Evolutionary conservation across 2,888 invertebrate species (phyloP).

Genomic region (Tribolium freemani): DNA sequence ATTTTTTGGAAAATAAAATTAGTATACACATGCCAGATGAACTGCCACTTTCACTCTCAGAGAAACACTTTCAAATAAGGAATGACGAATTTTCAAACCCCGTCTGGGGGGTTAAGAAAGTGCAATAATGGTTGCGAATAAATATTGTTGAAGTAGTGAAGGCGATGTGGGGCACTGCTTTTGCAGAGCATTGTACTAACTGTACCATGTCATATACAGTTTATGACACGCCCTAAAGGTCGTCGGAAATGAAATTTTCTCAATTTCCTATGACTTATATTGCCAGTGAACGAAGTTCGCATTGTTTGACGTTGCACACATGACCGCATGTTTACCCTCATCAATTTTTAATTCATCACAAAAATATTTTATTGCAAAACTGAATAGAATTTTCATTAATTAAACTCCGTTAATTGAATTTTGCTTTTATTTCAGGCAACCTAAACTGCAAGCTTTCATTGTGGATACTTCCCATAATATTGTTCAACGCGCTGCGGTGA

Average conservation of each 20-base stretch:
- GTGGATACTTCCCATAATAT: constrained; percentile 42
- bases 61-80: no score
- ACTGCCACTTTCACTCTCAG: no score
- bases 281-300: constrained; percentile 38
- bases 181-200: constrained; percentile 15
- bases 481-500: constrained; percentile 52
- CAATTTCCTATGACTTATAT: constrained; percentile 64
- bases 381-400: constrained; percentile 31
- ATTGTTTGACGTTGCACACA: constrained; percentile 48
- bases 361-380: constrained; percentile 30
- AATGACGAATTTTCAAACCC: no score
- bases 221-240: constrained; percentile 50
- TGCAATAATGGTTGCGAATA: no score
- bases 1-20: no score
- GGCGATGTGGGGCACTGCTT: neutral
- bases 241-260: constrained; percentile 65
- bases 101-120: no score
- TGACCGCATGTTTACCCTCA: constrained; percentile 18
- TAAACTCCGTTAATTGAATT: constrained; percentile 33
- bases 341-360: constrained; percentile 32
- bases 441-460: constrained; percentile 34
- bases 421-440: constrained; percentile 39
- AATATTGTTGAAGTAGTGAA: neutral
- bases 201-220: constrained; percentile 28
- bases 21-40: no score